Evolutionary conservation across 1,140 invertebrate genomes (phyloP), one percentile per base, ranked within the genome.

Genomic region (Pogonus chalceus): DNA sequence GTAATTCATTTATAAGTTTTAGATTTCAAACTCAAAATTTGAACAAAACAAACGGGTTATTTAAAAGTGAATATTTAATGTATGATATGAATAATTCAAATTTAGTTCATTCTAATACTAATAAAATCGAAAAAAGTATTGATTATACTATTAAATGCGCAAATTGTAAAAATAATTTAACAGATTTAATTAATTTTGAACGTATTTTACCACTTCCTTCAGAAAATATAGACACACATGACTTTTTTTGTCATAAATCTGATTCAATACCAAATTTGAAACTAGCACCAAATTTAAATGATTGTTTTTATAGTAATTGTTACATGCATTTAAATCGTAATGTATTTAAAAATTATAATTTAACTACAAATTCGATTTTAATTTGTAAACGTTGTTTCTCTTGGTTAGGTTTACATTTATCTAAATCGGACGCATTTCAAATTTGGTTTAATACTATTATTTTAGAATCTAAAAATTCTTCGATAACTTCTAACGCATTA

Each of bases 231-330:
- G 76, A 79, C 56, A 69, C 72, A 62, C 72, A 69, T 0, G 76
- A 79, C 52, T 79, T 76, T 77, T 79, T 78, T 62, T 79, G 78
- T 56, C 77, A 78, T 57, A 69, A 64, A 2, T 65, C 67, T 52
- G 48, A 54, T 2, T 66, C 48, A 55, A 60, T 20, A 54, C 60
- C 20, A 39, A 61, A 50, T 31, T 55, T 60, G 18, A 60, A 62
- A 48, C 60, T 77, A 26, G 68, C 69, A 43, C 72, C 72, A 16
- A 72, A 70, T 55, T 65, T 65, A 56, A 56, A 53, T 48, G 77
- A 79, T 66, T 66, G 76, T 57, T 69, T 78, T 31, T 75, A 76
- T 56, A 60, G 71, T 39, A 55, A 72, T n/a, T 77, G 71, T 56
- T 76, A 63, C 60, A 72, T 76, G 54, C 60, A 74, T 20, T 48